phyloP scores from a whole-genome alignment of 2,113 vertebrate species.

The Physeter macrocephalus region DNA sequence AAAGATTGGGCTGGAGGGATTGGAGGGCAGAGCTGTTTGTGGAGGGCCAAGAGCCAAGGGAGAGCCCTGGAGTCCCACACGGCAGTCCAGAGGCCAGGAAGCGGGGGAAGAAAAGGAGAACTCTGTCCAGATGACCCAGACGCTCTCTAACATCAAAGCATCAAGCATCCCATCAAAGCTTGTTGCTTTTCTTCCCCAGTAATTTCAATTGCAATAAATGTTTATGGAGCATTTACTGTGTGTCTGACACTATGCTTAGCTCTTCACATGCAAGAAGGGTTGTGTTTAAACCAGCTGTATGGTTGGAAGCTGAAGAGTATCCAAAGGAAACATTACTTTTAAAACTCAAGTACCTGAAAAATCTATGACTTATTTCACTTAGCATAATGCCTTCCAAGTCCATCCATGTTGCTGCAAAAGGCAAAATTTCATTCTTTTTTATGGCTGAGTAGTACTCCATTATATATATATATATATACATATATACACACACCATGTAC shows the following conservation, averaged over 20 bases:
- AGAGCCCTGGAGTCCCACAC: neutral
- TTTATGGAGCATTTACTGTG: neutral
- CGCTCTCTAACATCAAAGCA: neutral
- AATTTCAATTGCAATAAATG: neutral
- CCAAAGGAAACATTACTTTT: neutral
- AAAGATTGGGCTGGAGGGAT: neutral
- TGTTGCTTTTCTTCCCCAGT: neutral
- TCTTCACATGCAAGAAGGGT: neutral
- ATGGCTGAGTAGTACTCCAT: fast-evolving
- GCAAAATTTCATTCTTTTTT: neutral
- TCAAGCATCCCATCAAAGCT: neutral
- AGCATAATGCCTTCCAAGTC: neutral
- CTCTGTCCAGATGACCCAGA: neutral
- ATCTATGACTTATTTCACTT: neutral
- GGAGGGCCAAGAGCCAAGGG: neutral
- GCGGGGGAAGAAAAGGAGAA: neutral
- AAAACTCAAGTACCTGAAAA: neutral
- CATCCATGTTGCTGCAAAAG: neutral
- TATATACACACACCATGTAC: too few relatives aligned
- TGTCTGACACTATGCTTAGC: neutral
- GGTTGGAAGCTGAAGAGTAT: neutral
- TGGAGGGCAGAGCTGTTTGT: neutral
- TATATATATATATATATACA: too few relatives aligned
- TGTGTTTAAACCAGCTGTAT: neutral
- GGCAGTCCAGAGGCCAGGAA: neutral